Percentiles rank a stretch among this genome's conserved stretches.
Conservation (phyloP, 2,888 invertebrate species). For the Caradrina kadenii region DNA sequence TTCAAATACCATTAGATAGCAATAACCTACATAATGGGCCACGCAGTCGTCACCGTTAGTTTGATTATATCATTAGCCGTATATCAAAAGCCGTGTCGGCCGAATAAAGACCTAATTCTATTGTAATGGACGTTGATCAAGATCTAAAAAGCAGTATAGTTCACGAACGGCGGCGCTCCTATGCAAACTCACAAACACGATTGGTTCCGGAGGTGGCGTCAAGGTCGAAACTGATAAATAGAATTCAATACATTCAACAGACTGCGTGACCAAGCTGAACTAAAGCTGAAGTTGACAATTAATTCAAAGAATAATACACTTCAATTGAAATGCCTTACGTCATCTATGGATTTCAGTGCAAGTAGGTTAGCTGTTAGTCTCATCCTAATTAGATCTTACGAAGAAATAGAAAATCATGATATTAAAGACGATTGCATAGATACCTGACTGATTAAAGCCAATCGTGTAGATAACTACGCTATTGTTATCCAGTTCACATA, state of each 20-base stretch:
- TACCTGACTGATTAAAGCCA: conserved; percentile 62
- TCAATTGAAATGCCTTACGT: conserved; percentile 65
- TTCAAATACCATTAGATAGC: conserved; percentile 51
- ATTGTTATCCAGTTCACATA: conserved; percentile 73
- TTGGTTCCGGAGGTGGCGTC: conserved; percentile 81
- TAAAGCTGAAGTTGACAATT: conserved; percentile 74
- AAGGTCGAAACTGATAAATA: conserved; percentile 84
- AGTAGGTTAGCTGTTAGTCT: conserved; percentile 53
- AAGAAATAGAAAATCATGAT: conserved; percentile 57
- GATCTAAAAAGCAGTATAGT: conserved; percentile 59
- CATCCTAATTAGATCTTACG: conserved; percentile 51
- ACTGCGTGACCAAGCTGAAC: conserved; percentile 72
- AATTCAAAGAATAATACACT: conserved; percentile 68
- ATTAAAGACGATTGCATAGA: conserved; percentile 53
- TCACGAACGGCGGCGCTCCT: conserved; percentile 75
- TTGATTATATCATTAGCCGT: conserved; percentile 59
- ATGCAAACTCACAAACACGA: conserved; percentile 74
- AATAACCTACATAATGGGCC: conserved; percentile 52
- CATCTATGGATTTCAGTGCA: conserved; percentile 57
- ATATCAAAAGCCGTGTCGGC: conserved; percentile 50
- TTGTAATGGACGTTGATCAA: conserved; percentile 57
- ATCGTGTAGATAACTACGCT: conserved; percentile 60
- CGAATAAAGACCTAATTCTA: conserved; percentile 55
- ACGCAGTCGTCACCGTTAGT: conserved; percentile 49
- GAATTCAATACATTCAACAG: conserved; percentile 76